Conservation (phyloP, 2,888 invertebrate species). For the Petrolisthes cinctipes region DNA sequence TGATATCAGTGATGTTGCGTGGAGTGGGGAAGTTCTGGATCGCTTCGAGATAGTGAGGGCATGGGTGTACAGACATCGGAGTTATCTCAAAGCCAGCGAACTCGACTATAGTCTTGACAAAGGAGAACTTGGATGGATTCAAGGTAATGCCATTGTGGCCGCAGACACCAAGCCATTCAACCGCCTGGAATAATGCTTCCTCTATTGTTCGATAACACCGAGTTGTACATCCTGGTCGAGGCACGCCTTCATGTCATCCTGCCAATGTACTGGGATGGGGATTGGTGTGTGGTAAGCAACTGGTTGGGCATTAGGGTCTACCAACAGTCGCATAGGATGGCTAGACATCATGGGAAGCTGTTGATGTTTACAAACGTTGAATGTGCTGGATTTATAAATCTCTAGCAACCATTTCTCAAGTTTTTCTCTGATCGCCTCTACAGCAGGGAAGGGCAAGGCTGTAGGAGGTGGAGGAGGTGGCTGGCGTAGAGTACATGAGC, state of each 20-base stretch:
- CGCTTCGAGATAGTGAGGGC: constrained; percentile 1
- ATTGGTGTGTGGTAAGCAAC: constrained; percentile 35
- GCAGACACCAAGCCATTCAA: constrained; percentile 20
- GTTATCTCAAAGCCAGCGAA: constrained; percentile 26
- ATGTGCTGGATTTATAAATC: no score
- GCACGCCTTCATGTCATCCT: constrained; percentile 30
- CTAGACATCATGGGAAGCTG: constrained; percentile 13
- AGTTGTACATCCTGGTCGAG: constrained; percentile 34
- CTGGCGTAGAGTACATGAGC: constrained; percentile 20
- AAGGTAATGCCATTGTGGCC: constrained; percentile 37
- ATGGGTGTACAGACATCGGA: background rate
- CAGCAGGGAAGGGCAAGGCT: constrained; percentile 27
- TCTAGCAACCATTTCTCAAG: no score
- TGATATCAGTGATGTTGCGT: constrained; percentile 39
- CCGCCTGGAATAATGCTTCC: constrained; percentile 2
- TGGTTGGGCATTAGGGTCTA: constrained; percentile 23
- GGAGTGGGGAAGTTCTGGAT: constrained; percentile 35
- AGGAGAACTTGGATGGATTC: constrained; percentile 32
- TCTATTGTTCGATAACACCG: constrained; percentile 9
- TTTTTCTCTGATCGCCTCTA: constrained; percentile 30
- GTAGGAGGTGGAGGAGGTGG: constrained; percentile 24
- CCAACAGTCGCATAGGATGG: constrained; percentile 19
- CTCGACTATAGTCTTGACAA: constrained; percentile 20
- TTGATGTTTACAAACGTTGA: no score
- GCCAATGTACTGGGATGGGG: constrained; percentile 14